These are phyloP conservation scores for Pachyuromys duprasi DNA, from an alignment of 2,797 vertebrate genomes.

Conservation along the genomic window DNA sequence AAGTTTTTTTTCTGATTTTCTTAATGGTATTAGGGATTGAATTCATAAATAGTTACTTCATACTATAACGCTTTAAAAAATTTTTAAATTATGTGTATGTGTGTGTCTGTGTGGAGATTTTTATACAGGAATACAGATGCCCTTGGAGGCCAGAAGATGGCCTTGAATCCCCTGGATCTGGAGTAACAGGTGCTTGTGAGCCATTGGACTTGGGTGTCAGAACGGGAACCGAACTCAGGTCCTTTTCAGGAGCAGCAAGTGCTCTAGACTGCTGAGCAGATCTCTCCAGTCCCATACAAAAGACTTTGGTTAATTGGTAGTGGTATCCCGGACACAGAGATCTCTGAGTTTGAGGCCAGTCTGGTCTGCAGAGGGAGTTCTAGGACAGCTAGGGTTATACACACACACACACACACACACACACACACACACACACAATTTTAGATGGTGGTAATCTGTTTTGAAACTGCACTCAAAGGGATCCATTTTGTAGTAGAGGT, in stretches of 20 bases:
- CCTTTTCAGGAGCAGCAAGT: neutral
- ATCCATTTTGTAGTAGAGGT: neutral
- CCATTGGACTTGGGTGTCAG: neutral
- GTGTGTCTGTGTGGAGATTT: neutral
- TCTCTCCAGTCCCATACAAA: neutral
- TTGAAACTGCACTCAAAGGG: slow-evolving; percentile 39
- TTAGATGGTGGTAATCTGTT: slow-evolving; percentile 20
- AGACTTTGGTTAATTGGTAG: neutral
- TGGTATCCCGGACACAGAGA: neutral
- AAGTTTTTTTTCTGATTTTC: neutral
- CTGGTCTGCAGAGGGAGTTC: neutral
- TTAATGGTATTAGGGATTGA: neutral
- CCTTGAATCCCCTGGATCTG: neutral
- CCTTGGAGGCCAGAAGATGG: neutral
- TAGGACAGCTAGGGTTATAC: neutral
- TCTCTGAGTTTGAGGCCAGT: neutral
- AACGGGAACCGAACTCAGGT: neutral
- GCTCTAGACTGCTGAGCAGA: neutral
- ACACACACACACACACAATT: neutral
- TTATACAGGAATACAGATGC: neutral
- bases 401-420: neutral
- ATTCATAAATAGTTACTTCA: neutral
- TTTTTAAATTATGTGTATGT: neutral
- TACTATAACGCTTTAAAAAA: neutral
- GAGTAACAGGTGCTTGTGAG: neutral